phyloP scores from a whole-genome alignment of 2,797 vertebrate species.

The Sylvilagus floridanus region DNA sequence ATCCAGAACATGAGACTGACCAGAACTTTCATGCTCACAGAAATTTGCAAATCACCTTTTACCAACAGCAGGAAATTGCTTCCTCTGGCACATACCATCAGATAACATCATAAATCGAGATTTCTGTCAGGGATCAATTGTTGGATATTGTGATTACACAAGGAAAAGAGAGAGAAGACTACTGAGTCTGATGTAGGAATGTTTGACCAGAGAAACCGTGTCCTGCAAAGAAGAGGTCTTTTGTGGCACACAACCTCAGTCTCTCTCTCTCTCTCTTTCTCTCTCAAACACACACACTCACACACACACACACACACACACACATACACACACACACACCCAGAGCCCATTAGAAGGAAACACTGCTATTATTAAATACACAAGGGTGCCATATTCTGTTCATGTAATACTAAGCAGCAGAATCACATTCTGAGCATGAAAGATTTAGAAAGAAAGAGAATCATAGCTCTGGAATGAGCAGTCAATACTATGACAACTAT shows the following conservation, averaged over 20 bases:
- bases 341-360: slow-evolving; percentile 35
- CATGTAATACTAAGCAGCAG: slow-evolving; percentile 48
- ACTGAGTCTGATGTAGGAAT: slow-evolving; percentile 46
- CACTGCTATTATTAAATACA: slow-evolving; percentile 65
- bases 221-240: not conserved
- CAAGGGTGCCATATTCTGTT: not conserved
- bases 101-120: slow-evolving; percentile 10
- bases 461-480: not conserved
- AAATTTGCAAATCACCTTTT: slow-evolving; percentile 17
- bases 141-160: not conserved
- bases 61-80: not conserved
- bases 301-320: not conserved
- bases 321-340: not conserved
- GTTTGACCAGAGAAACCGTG: slow-evolving; percentile 54
- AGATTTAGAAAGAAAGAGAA: slow-evolving; percentile 46
- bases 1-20: not conserved
- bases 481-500: slow-evolving; percentile 32
- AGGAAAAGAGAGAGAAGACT: slow-evolving; percentile 10
- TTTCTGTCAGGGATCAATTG: slow-evolving; percentile 51
- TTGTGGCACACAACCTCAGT: not conserved
- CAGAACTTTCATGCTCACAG: not conserved
- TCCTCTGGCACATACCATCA: not conserved
- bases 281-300: not conserved
- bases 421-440: slow-evolving; percentile 61
- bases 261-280: too few species aligned